These are phyloP conservation scores for Drosophila subobscura DNA, from an alignment of 1,140 invertebrate genomes.

Conservation along the genomic window DNA sequence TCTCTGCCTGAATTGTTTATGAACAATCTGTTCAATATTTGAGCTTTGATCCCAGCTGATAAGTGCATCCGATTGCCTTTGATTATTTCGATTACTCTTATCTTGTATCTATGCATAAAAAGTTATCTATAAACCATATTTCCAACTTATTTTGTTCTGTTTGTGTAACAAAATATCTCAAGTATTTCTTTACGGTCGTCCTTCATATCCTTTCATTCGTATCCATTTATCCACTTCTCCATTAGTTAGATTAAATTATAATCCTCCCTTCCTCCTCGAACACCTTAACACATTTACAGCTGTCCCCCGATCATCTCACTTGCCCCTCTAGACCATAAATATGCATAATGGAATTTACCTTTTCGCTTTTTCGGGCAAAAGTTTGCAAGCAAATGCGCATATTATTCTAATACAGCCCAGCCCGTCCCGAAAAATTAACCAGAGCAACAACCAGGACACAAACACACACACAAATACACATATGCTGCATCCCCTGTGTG, in stretches of 20 bases:
- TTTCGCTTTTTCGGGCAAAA: slow-evolving; percentile 66
- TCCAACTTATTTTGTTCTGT: too few species aligned
- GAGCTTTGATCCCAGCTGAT: too few species aligned
- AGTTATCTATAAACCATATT: too few species aligned
- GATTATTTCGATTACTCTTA: too few species aligned
- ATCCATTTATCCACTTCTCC: slow-evolving; percentile 7
- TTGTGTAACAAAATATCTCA: too few species aligned
- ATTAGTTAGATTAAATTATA: slow-evolving; percentile 50
- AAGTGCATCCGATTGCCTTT: too few species aligned
- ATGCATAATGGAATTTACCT: slow-evolving; percentile 74
- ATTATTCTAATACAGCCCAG: slow-evolving; percentile 74
- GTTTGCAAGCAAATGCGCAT: slow-evolving; percentile 77
- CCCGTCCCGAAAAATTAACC: slow-evolving; percentile 53
- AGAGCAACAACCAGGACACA: slow-evolving; percentile 12
- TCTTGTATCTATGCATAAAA: too few species aligned
- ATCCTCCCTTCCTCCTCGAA: slow-evolving; percentile 24
- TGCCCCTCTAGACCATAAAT: slow-evolving; percentile 60
- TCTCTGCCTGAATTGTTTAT: too few species aligned
- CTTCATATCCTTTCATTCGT: not conserved
- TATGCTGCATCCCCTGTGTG: slow-evolving; percentile 20
- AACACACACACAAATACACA: slow-evolving; percentile 3
- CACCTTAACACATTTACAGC: slow-evolving; percentile 39
- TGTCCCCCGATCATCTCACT: slow-evolving; percentile 27
- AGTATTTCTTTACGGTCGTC: too few species aligned
- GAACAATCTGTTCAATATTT: too few species aligned